Evolutionary conservation across 2,888 invertebrate species (phyloP), one percentile per base, ranked within the genome.

Genomic region (Linnaemya tessellans): DNA sequence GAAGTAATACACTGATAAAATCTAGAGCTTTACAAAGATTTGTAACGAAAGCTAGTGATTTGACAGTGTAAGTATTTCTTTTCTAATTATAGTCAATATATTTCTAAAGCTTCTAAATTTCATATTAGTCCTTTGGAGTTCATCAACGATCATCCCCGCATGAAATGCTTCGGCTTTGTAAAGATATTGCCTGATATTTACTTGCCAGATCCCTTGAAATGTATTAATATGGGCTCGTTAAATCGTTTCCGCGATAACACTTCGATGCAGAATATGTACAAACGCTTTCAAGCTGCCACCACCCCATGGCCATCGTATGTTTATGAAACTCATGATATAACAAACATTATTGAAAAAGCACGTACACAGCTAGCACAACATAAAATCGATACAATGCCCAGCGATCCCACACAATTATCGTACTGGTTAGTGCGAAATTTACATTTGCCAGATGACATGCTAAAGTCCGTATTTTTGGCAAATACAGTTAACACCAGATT

Each of bases 381-480:
- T 58, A 91, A 92, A 80, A 90, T 92, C 54, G 90, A 93, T 87
- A 93, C 93, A 80, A 93, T 96, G 91, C 96, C 96, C 5, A 92
- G 92, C 51, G 95, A 96, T 92, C 95, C 96, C 0, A 93, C 94
- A 10, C 94, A 95, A 82, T 93, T 97, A 85, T 96, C 96, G 0
- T 97, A 95, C 91, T 97, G 97, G 97, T 94, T 97, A 71, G 95
- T 96, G 13, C 95, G 96, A 87, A 96, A 96, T 92, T 93, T 97
- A 67, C 95, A 96, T 43, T 92, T 97, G 20, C 94, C 94, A 68
- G 95, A 96, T 88, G 92, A 93, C 20, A 94, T 95, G 88, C 93
- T 95, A 87, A 92, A 96, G 38, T 92, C 93, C 15, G 93, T 97
- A 70, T 94, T 97, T 84, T 93, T 93, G 86, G 94, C 96, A 62